Base-by-base conservation (phyloP, 2,113 vertebrate genomes). In the Rallus limicola region DNA sequence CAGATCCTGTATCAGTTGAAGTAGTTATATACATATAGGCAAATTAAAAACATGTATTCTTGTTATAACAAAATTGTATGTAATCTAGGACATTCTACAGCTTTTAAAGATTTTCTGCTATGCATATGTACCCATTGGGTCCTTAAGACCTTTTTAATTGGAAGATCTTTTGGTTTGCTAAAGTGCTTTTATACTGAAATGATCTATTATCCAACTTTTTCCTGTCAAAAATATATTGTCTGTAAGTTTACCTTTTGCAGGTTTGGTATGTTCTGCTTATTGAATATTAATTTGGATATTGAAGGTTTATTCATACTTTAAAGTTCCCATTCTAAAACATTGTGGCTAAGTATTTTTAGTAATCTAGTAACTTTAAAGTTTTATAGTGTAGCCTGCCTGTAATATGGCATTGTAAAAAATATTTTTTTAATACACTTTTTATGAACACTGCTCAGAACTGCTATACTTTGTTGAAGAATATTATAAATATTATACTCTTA, bases 111-210 rank as follows among this genome's bases (percentile, higher is more conserved):
- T 58, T 62, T 65, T 92, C 20, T 88, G 21, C 40, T 59, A 2
- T 34, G 13, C 38, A 5, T 0, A 0, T 76, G 16, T 64, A 82
- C 44, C 20, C 40, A 5, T 1, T 56, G 29, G 16, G 2, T 14
- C 24, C 23, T 82, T 24, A 24, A 23, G 8, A 46, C 33, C 33
- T 68, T 89, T 68, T 64, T 81, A 2, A 8, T 90, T 1, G 1
- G 15, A 50, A 88, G 31, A 75, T n/a, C 3, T 70, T 75, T 89
- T 59, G 62, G 11, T 83, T 92, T 76, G 42, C 29, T 52, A 16
- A 59, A 74, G 40, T 29, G 10, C 28, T 65, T 67, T 65, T 67
- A 19, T 69, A 10, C 38, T 74, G 55, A 90, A 88, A 75, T 16
- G 2, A 31, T 68, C 9, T 55, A 8, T 79, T 79, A 42, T n/a